Percentiles rank a stretch among this genome's conserved stretches.
phyloP scores from a whole-genome alignment of 2,113 vertebrate species.

The Bostrychus sinensis region DNA sequence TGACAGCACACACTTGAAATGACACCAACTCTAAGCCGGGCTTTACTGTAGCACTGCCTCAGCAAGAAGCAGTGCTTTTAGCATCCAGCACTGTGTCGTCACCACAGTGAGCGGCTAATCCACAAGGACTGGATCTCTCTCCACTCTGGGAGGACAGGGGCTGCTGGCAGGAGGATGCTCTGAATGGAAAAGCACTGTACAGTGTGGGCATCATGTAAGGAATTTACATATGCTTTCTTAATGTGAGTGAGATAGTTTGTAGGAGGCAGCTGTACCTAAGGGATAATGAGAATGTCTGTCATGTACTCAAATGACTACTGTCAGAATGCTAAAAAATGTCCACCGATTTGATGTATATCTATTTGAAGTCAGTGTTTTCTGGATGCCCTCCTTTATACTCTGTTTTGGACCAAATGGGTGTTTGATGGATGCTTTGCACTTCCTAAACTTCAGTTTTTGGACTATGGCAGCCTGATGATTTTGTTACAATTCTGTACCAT shows the following conservation, averaged over 20 bases:
- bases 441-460: too few species aligned
- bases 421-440: too few species aligned
- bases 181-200: neutral
- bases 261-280: neutral
- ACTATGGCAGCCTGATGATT: too few species aligned
- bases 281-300: too few species aligned
- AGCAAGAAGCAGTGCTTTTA: slow-evolving; percentile 10
- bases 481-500: too few species aligned
- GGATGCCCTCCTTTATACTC: too few species aligned
- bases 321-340: too few species aligned
- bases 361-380: too few species aligned
- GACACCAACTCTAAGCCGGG: slow-evolving; percentile 2
- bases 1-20: slow-evolving; percentile 11
- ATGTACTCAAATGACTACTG: too few species aligned
- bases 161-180: slow-evolving; percentile 2
- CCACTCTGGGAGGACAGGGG: neutral
- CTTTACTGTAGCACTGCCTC: slow-evolving; percentile 17
- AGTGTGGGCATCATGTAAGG: slow-evolving; percentile 7
- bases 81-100: slow-evolving; percentile 20
- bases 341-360: too few species aligned
- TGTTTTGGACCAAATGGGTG: too few species aligned
- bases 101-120: slow-evolving; percentile 11
- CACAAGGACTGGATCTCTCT: neutral
- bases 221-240: slow-evolving; percentile 2
- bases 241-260: neutral